Conservation (phyloP, 2,113 vertebrate species). For the Micromys minutus region DNA sequence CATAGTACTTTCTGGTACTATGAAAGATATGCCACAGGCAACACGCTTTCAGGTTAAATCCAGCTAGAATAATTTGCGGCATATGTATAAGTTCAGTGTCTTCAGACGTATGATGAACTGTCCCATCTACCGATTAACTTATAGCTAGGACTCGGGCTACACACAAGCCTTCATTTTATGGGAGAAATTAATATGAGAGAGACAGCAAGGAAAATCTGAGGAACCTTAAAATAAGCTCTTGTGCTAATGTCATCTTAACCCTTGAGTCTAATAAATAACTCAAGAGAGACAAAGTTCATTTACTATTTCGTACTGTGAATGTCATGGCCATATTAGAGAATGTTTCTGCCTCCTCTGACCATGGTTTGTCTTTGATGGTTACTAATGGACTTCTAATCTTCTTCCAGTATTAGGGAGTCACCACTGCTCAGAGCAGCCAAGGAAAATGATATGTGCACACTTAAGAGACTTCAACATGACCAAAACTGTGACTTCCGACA, state of each 20-base stretch:
- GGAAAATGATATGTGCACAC: constrained; percentile 88
- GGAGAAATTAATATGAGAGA: background rate
- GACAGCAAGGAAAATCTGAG: too few species aligned
- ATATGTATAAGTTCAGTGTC: background rate
- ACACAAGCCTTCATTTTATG: fast-evolving
- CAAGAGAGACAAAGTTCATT: background rate
- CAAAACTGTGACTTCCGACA: constrained; percentile 90
- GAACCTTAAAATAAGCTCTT: too few species aligned
- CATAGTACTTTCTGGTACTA: background rate
- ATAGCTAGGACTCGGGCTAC: background rate
- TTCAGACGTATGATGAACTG: background rate
- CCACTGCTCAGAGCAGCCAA: constrained; percentile 93
- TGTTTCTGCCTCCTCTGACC: background rate
- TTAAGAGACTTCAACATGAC: constrained; percentile 91
- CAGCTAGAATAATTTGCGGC: background rate
- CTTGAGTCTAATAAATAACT: background rate
- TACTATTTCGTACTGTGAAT: too few species aligned
- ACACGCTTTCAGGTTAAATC: background rate
- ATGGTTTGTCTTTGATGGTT: background rate
- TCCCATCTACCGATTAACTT: too few species aligned
- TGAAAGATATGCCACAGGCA: background rate
- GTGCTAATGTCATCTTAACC: background rate
- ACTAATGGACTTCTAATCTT: constrained; percentile 16
- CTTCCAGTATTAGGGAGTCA: constrained; percentile 90
- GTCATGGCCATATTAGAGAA: background rate